Evolutionary conservation across 2,888 invertebrate genomes (phyloP), one percentile per base, ranked within the genome.

Genomic region (Coleophora flavipennella): DNA sequence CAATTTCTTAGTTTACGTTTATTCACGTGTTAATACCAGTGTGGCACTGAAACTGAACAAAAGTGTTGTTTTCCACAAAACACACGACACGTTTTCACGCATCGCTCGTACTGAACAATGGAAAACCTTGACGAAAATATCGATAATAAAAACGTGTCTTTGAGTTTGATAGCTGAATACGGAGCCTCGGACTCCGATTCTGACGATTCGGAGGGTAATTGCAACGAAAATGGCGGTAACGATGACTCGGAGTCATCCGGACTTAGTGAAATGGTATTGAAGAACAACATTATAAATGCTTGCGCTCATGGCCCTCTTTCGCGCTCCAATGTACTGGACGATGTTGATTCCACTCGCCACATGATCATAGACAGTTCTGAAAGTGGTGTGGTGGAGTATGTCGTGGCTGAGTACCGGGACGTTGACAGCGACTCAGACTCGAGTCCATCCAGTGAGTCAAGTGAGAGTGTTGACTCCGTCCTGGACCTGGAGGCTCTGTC

Each of bases 241-340:
- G 75, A 73, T 40, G 76, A 80, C 49, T 78, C 76, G 2, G 83
- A 83, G 43, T 62, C 71, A 2, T 59, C 67, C 26, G 80, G 80
- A 50, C 59, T 79, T 20, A 84, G 78, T 65, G 81, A 81, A 46
- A 84, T 85, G 83, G 84, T 85, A 42, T 59, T 83, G 43, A 84
- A 83, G 49, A 83, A 85, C 62, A 85, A 84, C 47, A 80, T 84
- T 38, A 84, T 85, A 49, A 85, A 85, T 48, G 84, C 85, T 29
- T 83, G 83, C 50, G 79, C 81, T 45, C 85, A 85, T 53, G 84
- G 84, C 3, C 84, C 85, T 3, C 45, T 79, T 50, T 67, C 73
- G 39, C 55, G 68, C 40, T 53, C 66, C 36, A 59, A 50, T 34
- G 56, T 43, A 25, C 50, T 56, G 35, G 69, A 69, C 45, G 76